These are phyloP conservation scores for Eupithecia insigniata DNA, from an alignment of 2,888 invertebrate genomes.

Conservation along the genomic window DNA sequence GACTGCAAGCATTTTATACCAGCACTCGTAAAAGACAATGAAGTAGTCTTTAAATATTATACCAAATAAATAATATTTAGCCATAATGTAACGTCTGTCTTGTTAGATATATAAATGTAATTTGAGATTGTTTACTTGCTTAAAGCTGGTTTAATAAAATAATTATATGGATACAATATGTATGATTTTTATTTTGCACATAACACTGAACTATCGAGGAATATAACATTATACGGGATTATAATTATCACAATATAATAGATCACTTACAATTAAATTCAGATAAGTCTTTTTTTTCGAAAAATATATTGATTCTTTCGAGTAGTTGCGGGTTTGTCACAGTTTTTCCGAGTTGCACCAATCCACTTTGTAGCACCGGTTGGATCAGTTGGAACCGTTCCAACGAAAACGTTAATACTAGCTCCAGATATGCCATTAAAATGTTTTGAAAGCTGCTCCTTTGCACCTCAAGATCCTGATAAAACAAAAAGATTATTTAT, in stretches of 20 bases:
- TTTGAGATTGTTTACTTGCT: conserved; percentile 57
- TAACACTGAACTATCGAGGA: conserved; percentile 74
- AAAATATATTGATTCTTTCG: conserved; percentile 82
- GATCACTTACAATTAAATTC: conserved; percentile 74
- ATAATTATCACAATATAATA: conserved; percentile 67
- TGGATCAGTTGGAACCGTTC: conserved; percentile 83
- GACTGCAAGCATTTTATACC: conserved; percentile 65
- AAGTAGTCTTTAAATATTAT: conserved; percentile 62
- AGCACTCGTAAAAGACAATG: conserved; percentile 67
- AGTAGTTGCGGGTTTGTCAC: conserved; percentile 78
- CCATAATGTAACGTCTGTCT: conserved; percentile 60
- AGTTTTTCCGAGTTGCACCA: conserved; percentile 74
- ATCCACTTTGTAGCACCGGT: conserved; percentile 75
- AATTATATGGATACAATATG: conserved; percentile 52
- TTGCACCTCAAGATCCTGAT: conserved; percentile 93
- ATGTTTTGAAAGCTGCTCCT: conserved; percentile 93
- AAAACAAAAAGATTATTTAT: conserved; percentile 15
- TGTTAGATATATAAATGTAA: conserved; percentile 66
- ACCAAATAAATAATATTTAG: conserved; percentile 72
- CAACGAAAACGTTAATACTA: conserved; percentile 86
- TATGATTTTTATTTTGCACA: conserved; percentile 72
- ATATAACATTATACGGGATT: conserved; percentile 66
- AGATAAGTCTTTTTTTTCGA: conserved; percentile 80
- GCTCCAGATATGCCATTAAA: conserved; percentile 92
- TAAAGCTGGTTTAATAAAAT: conserved; percentile 63